Evolutionary conservation across 2,113 vertebrate species (phyloP).

Genomic region (Notothenia coriiceps): DNA sequence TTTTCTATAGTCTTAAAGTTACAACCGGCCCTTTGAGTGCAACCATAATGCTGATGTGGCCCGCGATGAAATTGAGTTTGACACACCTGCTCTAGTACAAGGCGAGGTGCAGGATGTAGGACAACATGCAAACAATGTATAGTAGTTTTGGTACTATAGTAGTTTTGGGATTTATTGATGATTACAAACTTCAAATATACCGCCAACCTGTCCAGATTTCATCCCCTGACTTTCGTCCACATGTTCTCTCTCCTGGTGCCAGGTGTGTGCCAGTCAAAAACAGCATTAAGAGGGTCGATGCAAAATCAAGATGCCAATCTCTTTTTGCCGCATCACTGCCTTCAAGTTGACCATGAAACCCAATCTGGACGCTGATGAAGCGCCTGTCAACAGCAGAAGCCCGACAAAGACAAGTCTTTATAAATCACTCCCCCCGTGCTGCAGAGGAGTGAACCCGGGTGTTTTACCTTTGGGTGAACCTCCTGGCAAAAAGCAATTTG

Average conservation of each 20-base stretch:
- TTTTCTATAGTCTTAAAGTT: too few relatives aligned
- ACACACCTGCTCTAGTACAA: too few relatives aligned
- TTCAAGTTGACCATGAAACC: conserved; percentile 76
- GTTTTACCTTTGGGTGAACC: conserved; percentile 72
- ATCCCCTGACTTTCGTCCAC: neutral
- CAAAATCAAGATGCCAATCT: conserved; percentile 49
- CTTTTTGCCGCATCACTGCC: conserved; percentile 53
- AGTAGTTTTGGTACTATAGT: too few relatives aligned
- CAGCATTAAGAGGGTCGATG: neutral
- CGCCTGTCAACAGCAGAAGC: conserved; percentile 63
- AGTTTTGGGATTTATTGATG: neutral
- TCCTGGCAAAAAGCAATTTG: conserved; percentile 73
- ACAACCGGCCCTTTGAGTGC: too few relatives aligned
- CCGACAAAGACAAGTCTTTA: conserved; percentile 67
- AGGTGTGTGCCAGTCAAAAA: conserved; percentile 34
- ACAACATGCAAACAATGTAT: too few relatives aligned
- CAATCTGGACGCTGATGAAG: conserved; percentile 72
- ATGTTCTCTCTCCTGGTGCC: neutral
- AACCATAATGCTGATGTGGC: too few relatives aligned
- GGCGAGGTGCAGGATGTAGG: too few relatives aligned
- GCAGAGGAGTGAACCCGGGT: conserved; percentile 50
- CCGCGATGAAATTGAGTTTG: too few relatives aligned
- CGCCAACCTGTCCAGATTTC: neutral
- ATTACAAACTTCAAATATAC: neutral
- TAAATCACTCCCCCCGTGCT: conserved; percentile 65